Base-by-base conservation (phyloP, 2,113 vertebrate genomes). In the Colistium nudipinnis region DNA sequence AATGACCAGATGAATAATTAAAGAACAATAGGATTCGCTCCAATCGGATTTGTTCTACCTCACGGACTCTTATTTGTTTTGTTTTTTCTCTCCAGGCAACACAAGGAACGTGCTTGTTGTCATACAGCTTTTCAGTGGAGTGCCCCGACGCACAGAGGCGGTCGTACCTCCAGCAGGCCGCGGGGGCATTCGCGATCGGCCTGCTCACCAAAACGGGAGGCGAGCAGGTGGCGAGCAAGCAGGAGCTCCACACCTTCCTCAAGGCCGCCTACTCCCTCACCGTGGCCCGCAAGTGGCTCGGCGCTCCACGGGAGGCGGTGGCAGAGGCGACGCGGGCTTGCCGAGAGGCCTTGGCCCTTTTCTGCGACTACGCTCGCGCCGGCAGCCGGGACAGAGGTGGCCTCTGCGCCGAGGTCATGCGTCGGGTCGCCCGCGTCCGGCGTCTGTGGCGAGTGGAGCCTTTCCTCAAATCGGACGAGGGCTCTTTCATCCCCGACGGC, bases 231-330 rank as follows among this genome's bases (percentile, higher is more conserved):
- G 85, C 89, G 12, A 98, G 97, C 72, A 94, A 93, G 76, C 97
- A 97, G 87, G 96, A 97, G 83, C 94, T 98, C 24, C 95, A 98
- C 20, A 94, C 93, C 30, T 94, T 98, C 43, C 79, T 98, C 47
- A 97, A 95, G 80, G 95, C 96, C 0, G 95, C 95, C 4, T 96
- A 96, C 62, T 95, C 94, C 28, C 94, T 99, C 4, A 27, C 90
- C 17, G 90, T 91, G 0, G 84, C 92, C 22, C 93, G 95, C 66
- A 91, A 74, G 10, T 94, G 92, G 88, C 93, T 97, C 3, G 63
- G 67, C 0, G 82, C 91, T 19, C 79, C 93, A 11, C 80, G 43
- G 0, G 77, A 75, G 4, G 10, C 19, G 0, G 77, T 93, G 28
- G 1, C 0, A 0, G 59, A 75, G 12, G 93, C 93, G 0, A 20